phyloP scores from a whole-genome alignment of 2,797 vertebrate genomes.

The Rallus crepitans region DNA sequence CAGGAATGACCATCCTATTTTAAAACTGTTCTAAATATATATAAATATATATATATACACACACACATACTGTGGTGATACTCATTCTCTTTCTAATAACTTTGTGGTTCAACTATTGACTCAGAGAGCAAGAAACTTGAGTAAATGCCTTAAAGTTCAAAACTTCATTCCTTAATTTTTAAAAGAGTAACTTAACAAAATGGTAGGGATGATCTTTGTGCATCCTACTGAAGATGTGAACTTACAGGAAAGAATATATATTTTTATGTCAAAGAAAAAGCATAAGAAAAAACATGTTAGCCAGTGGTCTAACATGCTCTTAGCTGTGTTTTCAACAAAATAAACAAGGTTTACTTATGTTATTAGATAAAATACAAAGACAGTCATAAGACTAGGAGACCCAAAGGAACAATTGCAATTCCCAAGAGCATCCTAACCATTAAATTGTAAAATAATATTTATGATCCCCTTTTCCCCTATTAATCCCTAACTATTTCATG shows the following conservation, averaged over 20 bases:
- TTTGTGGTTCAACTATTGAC: neutral
- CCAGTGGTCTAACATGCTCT: neutral
- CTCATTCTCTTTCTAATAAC: neutral
- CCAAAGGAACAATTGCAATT: neutral
- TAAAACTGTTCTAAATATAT: neutral
- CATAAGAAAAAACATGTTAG: neutral
- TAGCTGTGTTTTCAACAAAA: neutral
- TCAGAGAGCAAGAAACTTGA: neutral
- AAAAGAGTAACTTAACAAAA: neutral
- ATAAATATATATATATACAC: too few species aligned
- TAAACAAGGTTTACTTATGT: neutral
- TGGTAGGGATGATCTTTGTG: neutral
- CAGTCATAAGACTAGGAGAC: neutral
- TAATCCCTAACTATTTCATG: neutral
- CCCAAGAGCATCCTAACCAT: neutral
- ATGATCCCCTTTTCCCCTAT: neutral
- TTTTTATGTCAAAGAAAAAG: neutral
- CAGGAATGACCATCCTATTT: neutral
- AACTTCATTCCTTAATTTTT: neutral
- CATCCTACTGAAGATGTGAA: neutral
- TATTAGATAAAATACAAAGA: neutral
- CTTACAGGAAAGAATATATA: neutral
- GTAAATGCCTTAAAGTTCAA: neutral
- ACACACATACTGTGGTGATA: neutral
- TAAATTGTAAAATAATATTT: neutral